Percentiles rank a stretch among this genome's conserved stretches.
These are phyloP conservation scores for Dynastes maya DNA, from an alignment of 2,888 invertebrate species.

Conservation along the genomic window DNA sequence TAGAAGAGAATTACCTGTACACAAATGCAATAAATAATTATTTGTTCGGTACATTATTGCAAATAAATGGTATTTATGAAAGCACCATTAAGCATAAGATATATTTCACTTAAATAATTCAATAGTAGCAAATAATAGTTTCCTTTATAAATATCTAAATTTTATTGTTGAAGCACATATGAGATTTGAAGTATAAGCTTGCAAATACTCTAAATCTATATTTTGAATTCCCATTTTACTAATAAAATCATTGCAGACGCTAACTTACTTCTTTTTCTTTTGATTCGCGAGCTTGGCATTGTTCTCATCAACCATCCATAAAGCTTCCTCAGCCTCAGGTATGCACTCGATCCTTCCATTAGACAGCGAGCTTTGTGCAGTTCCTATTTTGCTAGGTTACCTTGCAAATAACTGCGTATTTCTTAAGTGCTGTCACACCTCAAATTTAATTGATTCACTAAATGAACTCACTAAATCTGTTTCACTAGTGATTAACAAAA, in stretches of 20 bases:
- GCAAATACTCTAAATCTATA: no score
- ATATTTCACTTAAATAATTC: no score
- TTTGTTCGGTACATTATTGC: no score
- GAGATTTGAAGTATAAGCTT: not conserved
- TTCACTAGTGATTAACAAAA: not conserved
- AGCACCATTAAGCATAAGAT: no score
- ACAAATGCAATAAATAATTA: no score
- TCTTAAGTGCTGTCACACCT: not conserved
- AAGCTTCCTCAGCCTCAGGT: slow-evolving; percentile 66
- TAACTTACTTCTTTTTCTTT: slow-evolving; percentile 73
- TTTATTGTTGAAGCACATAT: not conserved
- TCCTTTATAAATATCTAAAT: no score
- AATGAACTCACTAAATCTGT: not conserved
- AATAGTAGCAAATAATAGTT: no score
- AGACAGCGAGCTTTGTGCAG: slow-evolving; percentile 67
- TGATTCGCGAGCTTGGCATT: slow-evolving; percentile 72
- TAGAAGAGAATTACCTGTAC: no score
- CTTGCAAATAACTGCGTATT: slow-evolving; percentile 17
- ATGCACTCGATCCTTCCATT: slow-evolving; percentile 60
- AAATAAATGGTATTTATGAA: no score
- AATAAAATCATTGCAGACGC: no score
- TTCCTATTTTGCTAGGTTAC: slow-evolving; percentile 72
- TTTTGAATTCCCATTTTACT: no score
- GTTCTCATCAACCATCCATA: slow-evolving; percentile 70
- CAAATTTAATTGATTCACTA: slow-evolving; percentile 6